Conservation (phyloP, 2,888 invertebrate species). For the Acholoe squamosa region DNA sequence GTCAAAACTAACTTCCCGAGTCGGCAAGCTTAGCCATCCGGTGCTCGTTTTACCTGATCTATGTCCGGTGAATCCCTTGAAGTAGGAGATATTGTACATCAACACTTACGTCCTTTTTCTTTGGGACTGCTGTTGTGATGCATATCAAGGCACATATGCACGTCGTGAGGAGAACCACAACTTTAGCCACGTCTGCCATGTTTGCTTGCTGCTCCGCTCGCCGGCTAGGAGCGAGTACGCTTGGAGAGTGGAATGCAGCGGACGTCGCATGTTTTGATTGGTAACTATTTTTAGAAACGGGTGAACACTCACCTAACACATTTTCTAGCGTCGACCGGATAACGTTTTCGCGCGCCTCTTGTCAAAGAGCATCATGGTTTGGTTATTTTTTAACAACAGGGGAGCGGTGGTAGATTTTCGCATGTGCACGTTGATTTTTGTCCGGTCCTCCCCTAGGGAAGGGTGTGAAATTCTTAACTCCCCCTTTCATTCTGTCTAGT, state of each 20-base stretch:
- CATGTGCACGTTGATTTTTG: no score
- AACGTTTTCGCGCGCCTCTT: no score
- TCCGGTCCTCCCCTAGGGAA: no score
- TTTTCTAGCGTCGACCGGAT: no score
- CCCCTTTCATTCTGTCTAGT: no score
- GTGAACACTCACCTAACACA: background rate
- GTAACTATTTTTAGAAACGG: conserved; percentile 41
- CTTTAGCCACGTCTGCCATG: conserved; percentile 53
- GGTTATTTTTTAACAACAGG: no score
- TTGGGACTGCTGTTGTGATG: conserved; percentile 9
- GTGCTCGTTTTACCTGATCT: no score
- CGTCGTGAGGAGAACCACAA: background rate
- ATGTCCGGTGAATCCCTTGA: no score
- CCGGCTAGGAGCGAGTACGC: background rate
- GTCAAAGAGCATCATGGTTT: no score
- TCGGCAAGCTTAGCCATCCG: background rate
- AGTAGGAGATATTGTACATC: background rate
- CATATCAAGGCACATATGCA: conserved; percentile 20
- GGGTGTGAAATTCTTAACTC: no score
- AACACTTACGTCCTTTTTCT: conserved; percentile 57
- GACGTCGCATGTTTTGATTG: conserved; percentile 46
- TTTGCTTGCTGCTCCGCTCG: background rate
- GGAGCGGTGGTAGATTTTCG: no score
- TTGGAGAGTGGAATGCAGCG: background rate
- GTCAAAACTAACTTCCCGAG: no score